Evolutionary conservation across 2,113 vertebrate genomes (phyloP).

Genomic region (Colius striatus): DNA sequence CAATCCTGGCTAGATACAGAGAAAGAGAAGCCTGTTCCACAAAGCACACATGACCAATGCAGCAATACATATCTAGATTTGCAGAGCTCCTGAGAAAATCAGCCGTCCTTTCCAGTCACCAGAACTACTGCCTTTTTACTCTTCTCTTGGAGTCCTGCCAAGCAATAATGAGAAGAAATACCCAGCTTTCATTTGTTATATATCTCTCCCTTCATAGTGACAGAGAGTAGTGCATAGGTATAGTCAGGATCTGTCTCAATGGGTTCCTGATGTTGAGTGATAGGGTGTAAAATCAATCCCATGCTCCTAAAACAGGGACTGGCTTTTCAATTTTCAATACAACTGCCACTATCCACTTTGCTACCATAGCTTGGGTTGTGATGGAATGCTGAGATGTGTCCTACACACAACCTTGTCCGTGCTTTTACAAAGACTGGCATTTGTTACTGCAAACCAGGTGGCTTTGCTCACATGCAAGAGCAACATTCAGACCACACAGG

Average conservation of each 20-base stretch:
- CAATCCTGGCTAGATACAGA: too few relatives aligned
- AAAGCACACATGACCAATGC: neutral
- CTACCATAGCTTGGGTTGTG: neutral
- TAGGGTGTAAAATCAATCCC: neutral
- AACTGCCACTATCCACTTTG: neutral
- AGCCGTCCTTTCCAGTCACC: neutral
- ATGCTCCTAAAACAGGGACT: neutral
- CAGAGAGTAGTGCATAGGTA: neutral
- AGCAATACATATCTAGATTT: neutral
- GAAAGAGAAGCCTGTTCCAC: neutral
- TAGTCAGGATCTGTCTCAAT: neutral
- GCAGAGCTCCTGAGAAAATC: neutral
- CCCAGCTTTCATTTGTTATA: neutral
- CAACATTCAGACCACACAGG: neutral
- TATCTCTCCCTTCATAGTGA: neutral
- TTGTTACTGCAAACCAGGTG: neutral
- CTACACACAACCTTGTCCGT: neutral
- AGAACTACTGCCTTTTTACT: neutral
- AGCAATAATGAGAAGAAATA: neutral
- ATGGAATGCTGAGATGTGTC: neutral
- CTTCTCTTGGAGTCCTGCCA: neutral
- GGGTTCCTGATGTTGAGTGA: neutral
- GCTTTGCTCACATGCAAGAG: neutral
- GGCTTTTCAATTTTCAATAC: neutral
- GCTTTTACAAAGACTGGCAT: neutral